These are phyloP conservation scores for Cynoglossus semilaevis DNA, from an alignment of 2,113 vertebrate species.

Conservation along the genomic window DNA sequence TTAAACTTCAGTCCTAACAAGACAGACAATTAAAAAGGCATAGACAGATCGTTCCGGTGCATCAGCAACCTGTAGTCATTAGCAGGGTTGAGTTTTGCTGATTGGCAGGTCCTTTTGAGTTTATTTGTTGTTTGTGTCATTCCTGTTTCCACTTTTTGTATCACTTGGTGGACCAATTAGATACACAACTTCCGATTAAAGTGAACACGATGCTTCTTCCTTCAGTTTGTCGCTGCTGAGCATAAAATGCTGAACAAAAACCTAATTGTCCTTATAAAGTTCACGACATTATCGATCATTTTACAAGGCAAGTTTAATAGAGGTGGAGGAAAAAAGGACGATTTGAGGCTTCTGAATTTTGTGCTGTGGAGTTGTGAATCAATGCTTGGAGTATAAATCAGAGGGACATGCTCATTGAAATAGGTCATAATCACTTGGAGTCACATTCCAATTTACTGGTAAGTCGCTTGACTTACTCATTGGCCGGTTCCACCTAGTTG, in stretches of 20 bases:
- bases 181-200: conserved; percentile 33
- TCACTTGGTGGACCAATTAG: conserved; percentile 51
- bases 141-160: conserved; percentile 43
- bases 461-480: background rate
- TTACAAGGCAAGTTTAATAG: background rate
- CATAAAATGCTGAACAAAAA: conserved; percentile 12
- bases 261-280: background rate
- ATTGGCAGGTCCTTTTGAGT: conserved; percentile 52
- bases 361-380: too few relatives aligned
- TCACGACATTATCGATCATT: background rate
- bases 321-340: too few relatives aligned
- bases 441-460: too few relatives aligned
- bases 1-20: conserved; percentile 19
- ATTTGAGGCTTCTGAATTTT: too few relatives aligned
- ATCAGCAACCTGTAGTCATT: conserved; percentile 50
- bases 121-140: conserved; percentile 56
- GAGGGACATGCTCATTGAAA: too few relatives aligned
- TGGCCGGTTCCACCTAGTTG: background rate
- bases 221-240: conserved; percentile 2
- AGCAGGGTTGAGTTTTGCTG: conserved; percentile 46
- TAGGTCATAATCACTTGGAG: too few relatives aligned
- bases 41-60: conserved; percentile 19
- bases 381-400: too few relatives aligned
- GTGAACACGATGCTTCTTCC: conserved; percentile 7
- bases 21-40: conserved; percentile 41